Conservation (phyloP, 2,113 vertebrate genomes). For the Pelmatolapia mariae region DNA sequence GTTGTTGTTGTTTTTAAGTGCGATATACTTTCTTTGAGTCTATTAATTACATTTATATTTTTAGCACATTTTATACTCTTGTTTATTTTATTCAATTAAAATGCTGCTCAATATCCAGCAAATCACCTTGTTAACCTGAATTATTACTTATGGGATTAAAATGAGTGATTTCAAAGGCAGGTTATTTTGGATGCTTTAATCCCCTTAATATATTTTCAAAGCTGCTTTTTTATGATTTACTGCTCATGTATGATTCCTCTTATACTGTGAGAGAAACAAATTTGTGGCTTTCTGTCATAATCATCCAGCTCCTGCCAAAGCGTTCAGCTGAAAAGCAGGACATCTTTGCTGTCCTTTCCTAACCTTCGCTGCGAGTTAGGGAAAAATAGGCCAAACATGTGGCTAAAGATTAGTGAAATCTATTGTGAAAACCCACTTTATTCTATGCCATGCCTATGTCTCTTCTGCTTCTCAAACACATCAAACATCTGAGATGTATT, state of each 20-base stretch:
- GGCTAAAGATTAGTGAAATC: constrained; percentile 7
- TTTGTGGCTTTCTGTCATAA: neutral
- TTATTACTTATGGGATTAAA: neutral
- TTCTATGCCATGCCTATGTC: neutral
- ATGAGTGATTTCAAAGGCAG: neutral
- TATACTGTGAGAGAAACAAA: neutral
- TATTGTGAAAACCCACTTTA: neutral
- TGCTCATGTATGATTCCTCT: neutral
- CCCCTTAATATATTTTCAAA: neutral
- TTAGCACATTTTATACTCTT: neutral
- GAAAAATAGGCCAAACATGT: neutral
- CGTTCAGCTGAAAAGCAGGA: constrained; percentile 10
- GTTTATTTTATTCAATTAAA: neutral
- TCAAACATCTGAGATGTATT: neutral
- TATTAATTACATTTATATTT: neutral
- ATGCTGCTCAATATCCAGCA: neutral
- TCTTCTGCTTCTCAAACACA: neutral
- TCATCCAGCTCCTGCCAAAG: constrained; percentile 1
- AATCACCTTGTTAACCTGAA: constrained; percentile 16
- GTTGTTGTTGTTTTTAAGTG: neutral
- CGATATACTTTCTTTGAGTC: neutral
- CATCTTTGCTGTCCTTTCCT: constrained; percentile 5
- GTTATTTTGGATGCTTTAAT: neutral
- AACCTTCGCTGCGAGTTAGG: neutral
- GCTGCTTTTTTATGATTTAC: neutral